Conservation (phyloP, 2,888 invertebrate species). For the Machimus rusticus region DNA sequence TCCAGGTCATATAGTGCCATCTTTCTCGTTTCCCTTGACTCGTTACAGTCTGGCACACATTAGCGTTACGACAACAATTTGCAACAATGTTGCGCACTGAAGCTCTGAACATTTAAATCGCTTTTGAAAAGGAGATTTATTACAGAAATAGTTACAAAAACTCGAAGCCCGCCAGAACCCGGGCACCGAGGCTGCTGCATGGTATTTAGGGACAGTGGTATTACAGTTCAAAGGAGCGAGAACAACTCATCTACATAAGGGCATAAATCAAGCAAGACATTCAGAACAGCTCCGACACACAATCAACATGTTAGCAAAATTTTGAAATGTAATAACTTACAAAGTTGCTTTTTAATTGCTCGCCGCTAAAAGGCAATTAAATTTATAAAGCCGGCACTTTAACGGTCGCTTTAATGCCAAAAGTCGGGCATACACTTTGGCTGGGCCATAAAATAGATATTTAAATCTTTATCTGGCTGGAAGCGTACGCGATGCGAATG, state of each 20-base stretch:
- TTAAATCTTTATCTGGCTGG: background rate
- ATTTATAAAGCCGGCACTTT: constrained; percentile 27
- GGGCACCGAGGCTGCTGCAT: background rate
- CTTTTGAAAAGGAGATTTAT: background rate
- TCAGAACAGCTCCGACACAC: background rate
- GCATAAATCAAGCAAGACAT: constrained; percentile 3
- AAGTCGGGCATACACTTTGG: background rate
- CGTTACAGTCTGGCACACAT: background rate
- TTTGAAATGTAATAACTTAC: constrained; percentile 26
- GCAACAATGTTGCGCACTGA: background rate
- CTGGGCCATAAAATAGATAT: background rate
- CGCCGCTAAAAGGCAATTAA: constrained; percentile 25
- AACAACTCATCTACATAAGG: background rate
- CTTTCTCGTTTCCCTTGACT: background rate
- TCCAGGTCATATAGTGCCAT: background rate
- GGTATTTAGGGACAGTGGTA: background rate
- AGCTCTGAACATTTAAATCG: background rate
- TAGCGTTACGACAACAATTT: background rate
- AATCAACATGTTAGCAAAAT: constrained; percentile 18
- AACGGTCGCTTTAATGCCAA: background rate
- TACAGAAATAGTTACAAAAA: constrained; percentile 1
- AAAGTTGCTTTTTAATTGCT: constrained; percentile 25
- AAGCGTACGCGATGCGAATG: background rate
- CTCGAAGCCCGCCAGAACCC: background rate
- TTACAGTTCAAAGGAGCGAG: background rate